Evolutionary conservation across 2,888 invertebrate genomes (phyloP), one percentile per base, ranked within the genome.

Genomic region (Mythimna pallens): DNA sequence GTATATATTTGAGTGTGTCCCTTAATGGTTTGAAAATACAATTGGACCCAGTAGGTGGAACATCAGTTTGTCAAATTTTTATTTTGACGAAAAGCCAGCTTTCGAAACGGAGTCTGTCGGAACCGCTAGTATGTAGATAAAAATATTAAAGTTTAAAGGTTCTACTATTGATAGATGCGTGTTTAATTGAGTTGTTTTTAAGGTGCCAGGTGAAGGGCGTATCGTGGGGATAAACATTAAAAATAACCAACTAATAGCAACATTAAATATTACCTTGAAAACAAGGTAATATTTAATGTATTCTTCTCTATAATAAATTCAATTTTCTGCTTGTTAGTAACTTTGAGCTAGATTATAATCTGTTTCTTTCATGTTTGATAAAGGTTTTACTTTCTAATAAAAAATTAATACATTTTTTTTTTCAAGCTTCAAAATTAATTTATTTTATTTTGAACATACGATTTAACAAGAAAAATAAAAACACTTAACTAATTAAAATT

Each of bases 161-260:
- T 69, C 17, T 59, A 64, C 3, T 59, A 25, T 61, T 57, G 47
- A 77, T 70, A 61, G 67, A 77, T 76, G 65, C 47, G 47, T 63
- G 55, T 69, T 81, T 73, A 80, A 85, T 81, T 79, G 25, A 81
- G 80, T 74, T 73, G 65, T 76, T 78, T 73, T 40, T 14, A 84
- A 78, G 76, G 85, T 81, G 80, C 65, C 64, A 82, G 70, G 82
- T 84, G 82, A 84, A 85, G 82, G 84, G 86, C 85, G 74, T 84
- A 61, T 70, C 76, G 80, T 83, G 82, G 79, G 82, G 68, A 81
- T 83, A 78, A 80, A 81, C 78, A 78, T 89, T 77, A 79, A 72
- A 86, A 85, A 86, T 88, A 86, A 83, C 71, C 77, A 47, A n/a
- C 74, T 88, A 87, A 89, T 87, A 85, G 85, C 76, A n/a, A n/a